Conservation (phyloP, 2,888 invertebrate species). For the Formica aserva region DNA sequence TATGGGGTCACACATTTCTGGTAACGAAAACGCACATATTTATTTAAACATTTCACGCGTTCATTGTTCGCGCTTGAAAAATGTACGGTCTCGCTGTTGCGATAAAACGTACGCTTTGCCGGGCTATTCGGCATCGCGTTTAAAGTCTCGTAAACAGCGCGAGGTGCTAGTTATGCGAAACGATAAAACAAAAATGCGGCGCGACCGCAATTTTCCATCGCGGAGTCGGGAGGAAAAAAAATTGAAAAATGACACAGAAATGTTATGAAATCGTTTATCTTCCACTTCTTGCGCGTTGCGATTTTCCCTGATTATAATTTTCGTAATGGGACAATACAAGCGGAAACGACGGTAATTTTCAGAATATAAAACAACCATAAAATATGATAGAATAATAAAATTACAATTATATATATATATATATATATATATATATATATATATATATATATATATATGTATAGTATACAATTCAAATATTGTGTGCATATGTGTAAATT, state of each 20-base stretch:
- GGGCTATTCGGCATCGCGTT: conserved; percentile 45
- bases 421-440: too few relatives aligned
- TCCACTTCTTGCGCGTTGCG: neutral
- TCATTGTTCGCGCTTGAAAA: conserved; percentile 49
- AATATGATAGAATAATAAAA: neutral
- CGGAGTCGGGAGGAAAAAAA: neutral
- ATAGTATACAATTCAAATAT: neutral
- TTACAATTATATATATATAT: neutral
- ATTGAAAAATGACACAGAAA: conserved; percentile 15
- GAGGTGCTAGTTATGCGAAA: conserved; percentile 49
- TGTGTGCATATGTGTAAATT: neutral
- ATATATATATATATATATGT: too few relatives aligned
- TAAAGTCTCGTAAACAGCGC: conserved; percentile 52
- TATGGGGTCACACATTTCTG: conserved; percentile 39
- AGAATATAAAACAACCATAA: neutral
- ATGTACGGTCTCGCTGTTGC: conserved; percentile 47
- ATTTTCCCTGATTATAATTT: conserved; percentile 29
- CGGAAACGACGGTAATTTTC: neutral
- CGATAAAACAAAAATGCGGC: conserved; percentile 51
- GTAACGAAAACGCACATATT: conserved; percentile 54
- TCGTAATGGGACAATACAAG: conserved; percentile 8
- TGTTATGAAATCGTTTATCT: conserved; percentile 48
- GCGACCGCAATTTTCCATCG: conserved; percentile 44
- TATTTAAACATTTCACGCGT: conserved; percentile 53
- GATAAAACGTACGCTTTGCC: conserved; percentile 51